phyloP scores from a whole-genome alignment of 1,140 invertebrate genomes.

The Drosophila kikkawai region DNA sequence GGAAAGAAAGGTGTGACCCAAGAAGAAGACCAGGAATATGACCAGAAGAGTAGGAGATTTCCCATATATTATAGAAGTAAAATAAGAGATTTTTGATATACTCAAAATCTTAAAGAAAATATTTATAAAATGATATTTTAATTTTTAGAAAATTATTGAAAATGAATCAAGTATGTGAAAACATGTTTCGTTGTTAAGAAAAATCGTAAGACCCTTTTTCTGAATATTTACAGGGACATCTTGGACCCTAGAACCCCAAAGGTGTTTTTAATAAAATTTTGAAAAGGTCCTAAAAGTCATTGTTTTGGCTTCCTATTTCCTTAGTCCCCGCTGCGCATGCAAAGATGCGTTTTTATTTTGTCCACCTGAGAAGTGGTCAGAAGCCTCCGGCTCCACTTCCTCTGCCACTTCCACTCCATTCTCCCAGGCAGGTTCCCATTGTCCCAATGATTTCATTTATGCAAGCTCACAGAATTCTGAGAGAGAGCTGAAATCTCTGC shows the following conservation, averaged over 20 bases:
- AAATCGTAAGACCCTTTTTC: neutral
- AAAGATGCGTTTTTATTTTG: slow-evolving; percentile 20
- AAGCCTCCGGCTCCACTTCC: neutral
- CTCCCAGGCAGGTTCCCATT: slow-evolving; percentile 12
- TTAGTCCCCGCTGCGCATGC: slow-evolving; percentile 13
- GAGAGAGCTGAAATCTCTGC: slow-evolving; percentile 12
- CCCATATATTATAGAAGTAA: neutral
- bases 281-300: neutral
- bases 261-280: neutral
- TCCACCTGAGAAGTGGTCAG: neutral
- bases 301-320: slow-evolving; percentile 1
- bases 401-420: slow-evolving; percentile 6
- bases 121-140: neutral
- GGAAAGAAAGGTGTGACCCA: slow-evolving; percentile 7
- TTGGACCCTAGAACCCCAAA: neutral
- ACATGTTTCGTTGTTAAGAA: no score
- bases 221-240: no score
- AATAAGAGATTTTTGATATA: no score
- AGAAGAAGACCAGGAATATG: neutral
- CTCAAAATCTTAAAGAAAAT: no score
- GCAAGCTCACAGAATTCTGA: slow-evolving; percentile 25
- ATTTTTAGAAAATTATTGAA: no score
- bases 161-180: neutral
- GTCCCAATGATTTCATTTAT: slow-evolving; percentile 40
- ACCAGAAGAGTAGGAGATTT: neutral